Evolutionary conservation across 2,113 vertebrate species (phyloP).

Genomic region (Xiphophorus couchianus): DNA sequence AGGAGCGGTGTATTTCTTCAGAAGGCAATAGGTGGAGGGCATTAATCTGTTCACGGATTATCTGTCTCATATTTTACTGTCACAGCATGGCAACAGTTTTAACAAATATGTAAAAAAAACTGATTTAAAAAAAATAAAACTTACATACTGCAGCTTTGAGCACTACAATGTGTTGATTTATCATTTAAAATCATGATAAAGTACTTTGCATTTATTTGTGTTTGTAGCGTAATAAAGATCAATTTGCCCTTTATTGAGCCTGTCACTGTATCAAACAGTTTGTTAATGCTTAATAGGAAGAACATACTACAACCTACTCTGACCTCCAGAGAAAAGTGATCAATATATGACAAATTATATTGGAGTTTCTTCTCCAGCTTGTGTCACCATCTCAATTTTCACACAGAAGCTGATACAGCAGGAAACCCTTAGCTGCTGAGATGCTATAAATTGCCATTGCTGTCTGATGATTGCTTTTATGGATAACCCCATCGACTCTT

Average conservation of each 20-base stretch:
- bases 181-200: too few species aligned
- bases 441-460: slow-evolving; percentile 53
- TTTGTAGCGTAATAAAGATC: too few species aligned
- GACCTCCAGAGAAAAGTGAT: slow-evolving; percentile 57
- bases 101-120: too few species aligned
- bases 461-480: slow-evolving; percentile 63
- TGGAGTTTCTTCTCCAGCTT: slow-evolving; percentile 28
- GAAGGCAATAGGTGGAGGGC: too few species aligned
- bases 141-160: not conserved
- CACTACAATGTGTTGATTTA: not conserved
- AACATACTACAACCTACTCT: slow-evolving; percentile 38
- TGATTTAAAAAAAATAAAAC: too few species aligned
- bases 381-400: not conserved
- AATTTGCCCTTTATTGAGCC: slow-evolving; percentile 4
- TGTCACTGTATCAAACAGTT: slow-evolving; percentile 34
- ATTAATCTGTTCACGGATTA: too few species aligned
- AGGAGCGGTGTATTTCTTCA: too few species aligned
- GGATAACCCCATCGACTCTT: slow-evolving; percentile 66
- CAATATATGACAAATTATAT: slow-evolving; percentile 60
- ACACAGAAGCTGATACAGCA: slow-evolving; percentile 43
- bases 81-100: too few species aligned
- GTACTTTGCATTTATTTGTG: too few species aligned
- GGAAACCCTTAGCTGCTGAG: slow-evolving; percentile 48
- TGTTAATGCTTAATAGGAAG: slow-evolving; percentile 45
- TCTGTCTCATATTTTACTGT: too few species aligned